A percentile compares a stretch with the other conserved stretches of the same genome.
phyloP scores from a whole-genome alignment of 1,140 invertebrate species.

The Psix sp. region DNA sequence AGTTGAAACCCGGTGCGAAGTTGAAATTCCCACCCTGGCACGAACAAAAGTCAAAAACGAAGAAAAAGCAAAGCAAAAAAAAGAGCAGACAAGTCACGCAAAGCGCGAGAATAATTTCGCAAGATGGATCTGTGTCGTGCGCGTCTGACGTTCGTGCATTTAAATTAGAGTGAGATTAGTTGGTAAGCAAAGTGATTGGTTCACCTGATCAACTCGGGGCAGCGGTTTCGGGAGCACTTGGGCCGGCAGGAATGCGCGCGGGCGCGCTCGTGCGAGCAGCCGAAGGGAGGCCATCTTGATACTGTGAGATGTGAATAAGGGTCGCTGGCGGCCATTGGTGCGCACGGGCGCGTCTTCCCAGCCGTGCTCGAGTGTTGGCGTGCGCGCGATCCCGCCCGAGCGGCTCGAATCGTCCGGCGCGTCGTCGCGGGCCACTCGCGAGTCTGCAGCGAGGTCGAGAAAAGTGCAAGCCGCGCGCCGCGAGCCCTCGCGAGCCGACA shows the following conservation, averaged over 20 bases:
- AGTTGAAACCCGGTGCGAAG: too few species aligned
- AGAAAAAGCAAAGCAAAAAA: too few species aligned
- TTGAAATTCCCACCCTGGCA: too few species aligned
- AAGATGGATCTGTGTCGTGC: not conserved
- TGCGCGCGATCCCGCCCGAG: constrained; percentile 16
- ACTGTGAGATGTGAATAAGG: constrained; percentile 72
- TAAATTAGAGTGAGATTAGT: not conserved
- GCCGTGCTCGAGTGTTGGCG: constrained; percentile 53
- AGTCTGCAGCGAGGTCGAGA: not conserved
- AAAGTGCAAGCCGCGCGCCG: not conserved
- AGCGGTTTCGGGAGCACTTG: not conserved
- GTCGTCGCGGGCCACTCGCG: not conserved
- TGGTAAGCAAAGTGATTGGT: not conserved
- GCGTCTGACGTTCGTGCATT: not conserved
- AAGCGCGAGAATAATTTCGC: too few species aligned
- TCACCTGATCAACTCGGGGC: not conserved
- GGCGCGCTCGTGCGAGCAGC: constrained; percentile 61
- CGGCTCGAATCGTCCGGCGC: constrained; percentile 1
- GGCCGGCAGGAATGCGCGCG: constrained; percentile 9
- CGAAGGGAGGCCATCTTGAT: constrained; percentile 73
- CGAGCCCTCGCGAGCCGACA: not conserved
- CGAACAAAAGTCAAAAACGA: too few species aligned
- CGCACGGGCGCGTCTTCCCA: constrained; percentile 73
- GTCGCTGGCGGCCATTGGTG: constrained; percentile 72
- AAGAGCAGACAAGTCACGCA: too few species aligned